phyloP scores from a whole-genome alignment of 2,113 vertebrate species.

The Cynopterus brachyotis region DNA sequence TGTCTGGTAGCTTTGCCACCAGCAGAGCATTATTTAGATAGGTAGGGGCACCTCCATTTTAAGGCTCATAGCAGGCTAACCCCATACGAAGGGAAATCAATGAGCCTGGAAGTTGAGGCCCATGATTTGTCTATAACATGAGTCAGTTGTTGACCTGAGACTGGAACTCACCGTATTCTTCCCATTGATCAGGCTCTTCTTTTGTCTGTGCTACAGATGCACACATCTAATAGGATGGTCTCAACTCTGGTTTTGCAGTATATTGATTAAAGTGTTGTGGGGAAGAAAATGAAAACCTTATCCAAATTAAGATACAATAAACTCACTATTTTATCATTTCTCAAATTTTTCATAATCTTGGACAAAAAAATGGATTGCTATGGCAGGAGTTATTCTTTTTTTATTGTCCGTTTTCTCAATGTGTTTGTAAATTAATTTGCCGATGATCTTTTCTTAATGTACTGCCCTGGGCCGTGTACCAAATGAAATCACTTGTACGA shows the following conservation, averaged over 20 bases:
- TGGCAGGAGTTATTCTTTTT: background rate
- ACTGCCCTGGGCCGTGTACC: constrained; percentile 46
- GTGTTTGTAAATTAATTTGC: constrained; percentile 77
- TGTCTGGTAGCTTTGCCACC: background rate
- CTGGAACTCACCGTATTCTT: background rate
- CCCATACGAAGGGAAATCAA: background rate
- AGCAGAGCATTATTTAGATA: background rate
- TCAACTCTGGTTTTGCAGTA: background rate
- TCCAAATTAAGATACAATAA: background rate
- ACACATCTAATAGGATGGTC: background rate
- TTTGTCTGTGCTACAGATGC: background rate
- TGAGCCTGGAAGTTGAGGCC: background rate
- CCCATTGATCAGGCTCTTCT: background rate
- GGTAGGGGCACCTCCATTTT: background rate
- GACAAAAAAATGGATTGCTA: background rate
- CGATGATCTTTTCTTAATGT: constrained; percentile 70
- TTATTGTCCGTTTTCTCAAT: constrained; percentile 39
- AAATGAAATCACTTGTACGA: constrained; percentile 68
- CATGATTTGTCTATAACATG: background rate
- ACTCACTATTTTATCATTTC: background rate
- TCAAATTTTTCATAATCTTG: background rate
- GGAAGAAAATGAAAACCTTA: background rate
- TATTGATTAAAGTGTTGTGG: background rate
- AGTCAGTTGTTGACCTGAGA: background rate
- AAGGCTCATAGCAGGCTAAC: background rate